Percentiles rank a stretch among this genome's conserved stretches.
Conservation (phyloP, 2,797 vertebrate genomes). For the Aulostomus chinensis region DNA sequence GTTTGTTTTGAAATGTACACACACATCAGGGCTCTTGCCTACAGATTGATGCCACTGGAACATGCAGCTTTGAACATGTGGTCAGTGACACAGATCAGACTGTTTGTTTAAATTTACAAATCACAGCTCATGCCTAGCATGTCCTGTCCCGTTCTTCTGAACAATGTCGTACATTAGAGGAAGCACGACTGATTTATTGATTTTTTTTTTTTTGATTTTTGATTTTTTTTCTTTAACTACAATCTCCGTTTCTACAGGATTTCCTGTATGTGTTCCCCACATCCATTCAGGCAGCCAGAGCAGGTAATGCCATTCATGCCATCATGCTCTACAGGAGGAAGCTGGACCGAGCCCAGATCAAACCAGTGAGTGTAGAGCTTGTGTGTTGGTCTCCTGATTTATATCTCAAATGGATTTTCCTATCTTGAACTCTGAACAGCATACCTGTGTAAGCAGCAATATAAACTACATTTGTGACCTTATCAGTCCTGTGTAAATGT, state of each 20-base stretch:
- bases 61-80: no score
- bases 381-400: not conserved
- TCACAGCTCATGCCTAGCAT: no score
- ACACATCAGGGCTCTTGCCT: conserved; percentile 1
- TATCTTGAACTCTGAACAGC: not conserved
- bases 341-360: conserved; percentile 94
- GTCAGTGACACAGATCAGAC: no score
- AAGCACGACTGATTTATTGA: conserved; percentile 2
- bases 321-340: conserved; percentile 92
- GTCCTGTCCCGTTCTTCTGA: no score
- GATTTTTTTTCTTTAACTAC: not conserved
- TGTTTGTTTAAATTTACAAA: no score
- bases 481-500: conserved; percentile 17
- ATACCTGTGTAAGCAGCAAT: not conserved
- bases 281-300: conserved; percentile 88
- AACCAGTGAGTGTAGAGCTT: conserved; percentile 83
- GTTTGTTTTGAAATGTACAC: not conserved
- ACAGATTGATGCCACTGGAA: no score
- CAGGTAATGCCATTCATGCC: conserved; percentile 91
- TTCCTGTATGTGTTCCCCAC: conserved; percentile 89
- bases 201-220: not conserved
- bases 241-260: conserved; percentile 77
- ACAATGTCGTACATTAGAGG: no score
- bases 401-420: not conserved
- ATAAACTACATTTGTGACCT: not conserved